Conservation (phyloP, 2,888 invertebrate genomes). For the Chrysolina oricalcia region DNA sequence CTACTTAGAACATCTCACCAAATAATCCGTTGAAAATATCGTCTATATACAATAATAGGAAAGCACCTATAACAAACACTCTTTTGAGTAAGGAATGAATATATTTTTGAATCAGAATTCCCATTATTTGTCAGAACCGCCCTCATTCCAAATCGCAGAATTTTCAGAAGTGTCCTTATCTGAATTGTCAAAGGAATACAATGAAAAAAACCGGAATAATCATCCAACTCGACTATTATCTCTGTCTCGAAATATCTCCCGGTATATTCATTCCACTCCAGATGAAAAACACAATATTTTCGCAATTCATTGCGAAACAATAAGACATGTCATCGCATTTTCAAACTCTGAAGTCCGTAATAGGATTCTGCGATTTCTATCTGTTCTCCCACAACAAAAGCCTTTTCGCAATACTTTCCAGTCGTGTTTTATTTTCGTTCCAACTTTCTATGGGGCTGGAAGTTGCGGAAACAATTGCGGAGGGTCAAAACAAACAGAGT, state of each 20-base stretch:
- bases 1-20: too few relatives aligned
- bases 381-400: conserved; percentile 49
- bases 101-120: too few relatives aligned
- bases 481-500: conserved; percentile 57
- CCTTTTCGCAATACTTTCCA: conserved; percentile 48
- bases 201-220: conserved; percentile 4
- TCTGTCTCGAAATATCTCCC: conserved; percentile 4
- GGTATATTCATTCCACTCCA: conserved; percentile 25
- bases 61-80: too few relatives aligned
- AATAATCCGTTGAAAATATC: too few relatives aligned
- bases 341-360: conserved; percentile 46
- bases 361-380: conserved; percentile 50
- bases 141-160: background rate
- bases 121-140: background rate
- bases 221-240: conserved; percentile 23
- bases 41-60: too few relatives aligned
- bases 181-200: conserved; percentile 1
- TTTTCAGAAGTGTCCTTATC: conserved; percentile 14
- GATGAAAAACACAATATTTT: conserved; percentile 39
- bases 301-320: conserved; percentile 43
- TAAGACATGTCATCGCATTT: conserved; percentile 46
- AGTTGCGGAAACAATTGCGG: conserved; percentile 62
- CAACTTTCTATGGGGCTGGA: conserved; percentile 55
- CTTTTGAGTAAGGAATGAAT: too few relatives aligned
- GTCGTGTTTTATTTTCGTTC: conserved; percentile 47